Conservation (phyloP, 2,113 vertebrate genomes). For the Girardinichthys multiradiatus region DNA sequence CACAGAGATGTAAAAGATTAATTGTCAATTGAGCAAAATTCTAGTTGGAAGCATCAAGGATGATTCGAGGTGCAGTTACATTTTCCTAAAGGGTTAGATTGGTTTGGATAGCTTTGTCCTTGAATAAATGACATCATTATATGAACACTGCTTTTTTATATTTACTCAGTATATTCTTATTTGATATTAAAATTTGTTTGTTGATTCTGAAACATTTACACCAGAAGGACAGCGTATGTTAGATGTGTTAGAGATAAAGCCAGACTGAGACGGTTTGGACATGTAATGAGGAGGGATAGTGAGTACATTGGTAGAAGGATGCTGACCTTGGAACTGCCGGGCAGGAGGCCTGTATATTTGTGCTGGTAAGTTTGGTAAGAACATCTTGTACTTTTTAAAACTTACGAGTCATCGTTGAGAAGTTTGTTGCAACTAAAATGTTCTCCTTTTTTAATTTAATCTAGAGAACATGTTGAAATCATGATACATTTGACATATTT, state of each 20-base stretch:
- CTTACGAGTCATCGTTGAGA: neutral
- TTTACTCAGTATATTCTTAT: neutral
- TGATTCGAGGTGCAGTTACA: neutral
- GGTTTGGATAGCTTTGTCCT: neutral
- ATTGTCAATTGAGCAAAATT: neutral
- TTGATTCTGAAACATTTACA: neutral
- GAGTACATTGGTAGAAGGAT: too few relatives aligned
- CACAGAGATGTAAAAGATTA: too few relatives aligned
- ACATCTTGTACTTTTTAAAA: neutral
- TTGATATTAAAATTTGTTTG: neutral
- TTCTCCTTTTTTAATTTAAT: slow-evolving; percentile 9
- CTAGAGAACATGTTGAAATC: neutral
- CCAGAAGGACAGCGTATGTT: too few relatives aligned
- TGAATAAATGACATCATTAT: neutral
- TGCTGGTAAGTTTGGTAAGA: neutral
- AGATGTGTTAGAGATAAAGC: too few relatives aligned
- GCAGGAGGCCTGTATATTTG: too few relatives aligned
- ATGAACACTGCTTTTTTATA: neutral
- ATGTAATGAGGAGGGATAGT: too few relatives aligned
- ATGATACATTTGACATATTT: neutral
- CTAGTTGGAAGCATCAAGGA: neutral
- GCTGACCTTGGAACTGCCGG: too few relatives aligned
- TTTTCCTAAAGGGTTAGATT: too few relatives aligned
- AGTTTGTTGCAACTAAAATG: neutral
- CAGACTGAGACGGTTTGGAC: too few relatives aligned